Base-by-base conservation (phyloP, 2,113 vertebrate genomes). In the Lepisosteus osseus region DNA sequence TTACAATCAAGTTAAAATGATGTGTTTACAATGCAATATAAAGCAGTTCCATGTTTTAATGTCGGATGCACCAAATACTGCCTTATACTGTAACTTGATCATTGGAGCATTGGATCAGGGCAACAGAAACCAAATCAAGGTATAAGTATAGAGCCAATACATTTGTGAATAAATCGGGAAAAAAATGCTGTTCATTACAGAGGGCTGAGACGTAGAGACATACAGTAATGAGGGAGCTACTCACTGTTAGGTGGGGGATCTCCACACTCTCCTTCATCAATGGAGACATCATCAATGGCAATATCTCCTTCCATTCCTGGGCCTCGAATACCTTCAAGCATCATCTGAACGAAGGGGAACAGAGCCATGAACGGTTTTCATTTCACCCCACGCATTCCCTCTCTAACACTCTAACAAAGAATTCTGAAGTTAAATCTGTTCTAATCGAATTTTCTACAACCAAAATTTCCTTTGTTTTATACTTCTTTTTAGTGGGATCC, bases 281-380 rank as follows among this genome's bases (percentile, higher is more conserved):
- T 92, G 0, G 94, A 95, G 68, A 99, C 91, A 3, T 99, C 97
- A 54, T 99, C 97, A 1, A 99, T 95, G 72, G 97, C 97, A n/a
- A 99, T 99, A 79, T 99, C 97, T 2, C 97, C 97, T 85, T 99
- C 97, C 2, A 99, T 98, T 12, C 97, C 97, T 0, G 94, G 93
- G 55, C 97, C 97, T 7, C 97, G 92, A 80, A 99, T 86, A 13
- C 97, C 97, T 88, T 99, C 96, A 54, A 99, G 94, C 72, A 97
- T 94, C 69, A 99, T 91, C 97, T 99, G 77, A 0, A 75, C 74
- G 14, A 77, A 59, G 44, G 72, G 63, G 74, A 64, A n/a, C 3
- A 73, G 47, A 77, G 3, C 54, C 6, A 15, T 42, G 6, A 54
- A 54, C 7, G 56, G 4, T 29, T 29, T 29, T 65, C 40, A 65